Base-by-base conservation (phyloP, 2,888 invertebrate genomes). In the Craniophora ligustri region DNA sequence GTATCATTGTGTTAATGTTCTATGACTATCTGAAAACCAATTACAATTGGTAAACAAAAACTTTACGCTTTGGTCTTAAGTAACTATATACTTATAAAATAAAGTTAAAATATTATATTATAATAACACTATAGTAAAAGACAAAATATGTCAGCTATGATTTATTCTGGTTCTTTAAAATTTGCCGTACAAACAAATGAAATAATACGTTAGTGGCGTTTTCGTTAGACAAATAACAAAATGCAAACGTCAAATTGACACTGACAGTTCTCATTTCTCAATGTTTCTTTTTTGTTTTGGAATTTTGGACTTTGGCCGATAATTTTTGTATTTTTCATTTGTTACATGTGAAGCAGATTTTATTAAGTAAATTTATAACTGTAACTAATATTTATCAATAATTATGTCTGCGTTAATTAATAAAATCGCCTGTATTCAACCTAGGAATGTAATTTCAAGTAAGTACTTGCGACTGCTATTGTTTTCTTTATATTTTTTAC, bases 401-500 rank as follows among this genome's bases (percentile, higher is more conserved):
- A 40, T 2, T 36, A 79, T 84, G 83, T 40, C 71, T 54, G 72
- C 71, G 1, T 47, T 81, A 53, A 51, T 78, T 26, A 84, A 78
- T 74, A 75, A 72, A 42, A 53, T 81, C 41, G 56, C 60, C 45
- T 69, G 66, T 21, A 68, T 63, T 47, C 78, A 78, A 55, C 63
- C 74, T n/a, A 75, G 53, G 38, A 74, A 59, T 63, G 34, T 61
- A 34, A 53, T 75, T 41, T 48, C 75, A 59, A 78, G 84, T 84
- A 57, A 76, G 80, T 75, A 39, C n/a, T 10, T 10, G 11, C 10
- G 28, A 16, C 18, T 4, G 21, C 18, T 16, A 3, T 2, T 28
- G n/a, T n/a, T 3, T 2, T 34, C 5, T 13, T 16, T 21, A 5
- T 15, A 13, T 45, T 11, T 35, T n/a, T 26, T 11, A 26, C 16